Evolutionary conservation across 64 coral and sea anemone species (phyloP), one percentile per base, ranked within the genome.

Genomic region (Cladopsammia gracilis): DNA sequence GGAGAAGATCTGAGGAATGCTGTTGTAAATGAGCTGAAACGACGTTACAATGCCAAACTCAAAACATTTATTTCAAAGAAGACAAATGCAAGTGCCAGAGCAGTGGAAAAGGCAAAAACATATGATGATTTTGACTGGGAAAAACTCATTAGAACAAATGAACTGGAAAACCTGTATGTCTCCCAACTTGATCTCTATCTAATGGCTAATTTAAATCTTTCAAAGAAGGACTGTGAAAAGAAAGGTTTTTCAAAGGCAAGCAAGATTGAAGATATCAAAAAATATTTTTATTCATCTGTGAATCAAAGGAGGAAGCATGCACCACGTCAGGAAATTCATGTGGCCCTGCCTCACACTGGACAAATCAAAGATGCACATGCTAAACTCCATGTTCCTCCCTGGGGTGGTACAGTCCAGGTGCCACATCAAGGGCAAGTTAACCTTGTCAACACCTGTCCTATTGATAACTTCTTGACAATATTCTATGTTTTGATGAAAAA

Each of bases 41-140:
- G 71, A 25, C 59, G 75, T 16, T 90, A 90, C 44, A 90, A 90
- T 78, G 62, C 75, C 26, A 79, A 77, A 77, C 43, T 90, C 19
- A 79, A 79, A 48, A 56, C 88, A 79, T 90, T 90, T 56, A 48
- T 90, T 65, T 64, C 88, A 66, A 90, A 90, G 47, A 70, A 86
- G 42, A 78, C 47, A 24, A 87, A 87, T 93, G 91, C 91, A 68
- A 86, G 73, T 77, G 72, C 73, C 26, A 93, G 86, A 76, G 82
- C 46, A 70, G 62, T 58, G 10, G 83, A 93, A 79, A 87, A 93
- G 46, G 91, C 91, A 79, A 87, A 65, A 58, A 77, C 57, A 67
- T 79, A 86, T 64, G 69, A 77, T 77, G 74, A 93, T 26, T 69
- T 93, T 93, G 91, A 93, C 48, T 93, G 83, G 83, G 74, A 43